These are phyloP conservation scores for Trachelipus rathkii DNA, from an alignment of 1,140 invertebrate genomes.

Conservation along the genomic window DNA sequence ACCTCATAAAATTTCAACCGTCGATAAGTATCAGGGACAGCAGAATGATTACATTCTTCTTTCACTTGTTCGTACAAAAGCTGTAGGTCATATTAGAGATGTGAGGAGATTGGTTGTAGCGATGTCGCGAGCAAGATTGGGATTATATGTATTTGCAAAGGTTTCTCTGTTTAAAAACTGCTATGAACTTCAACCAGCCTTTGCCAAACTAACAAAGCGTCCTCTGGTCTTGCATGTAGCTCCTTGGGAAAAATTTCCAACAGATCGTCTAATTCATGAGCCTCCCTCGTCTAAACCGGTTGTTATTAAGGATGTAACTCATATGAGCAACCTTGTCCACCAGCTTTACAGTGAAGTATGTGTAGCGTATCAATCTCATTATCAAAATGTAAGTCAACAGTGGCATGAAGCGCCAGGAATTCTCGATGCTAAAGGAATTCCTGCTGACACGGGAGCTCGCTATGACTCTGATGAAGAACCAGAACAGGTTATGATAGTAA, in stretches of 20 bases:
- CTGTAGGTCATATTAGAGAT: constrained; percentile 94
- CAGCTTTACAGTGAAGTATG: constrained; percentile 63
- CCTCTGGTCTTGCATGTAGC: constrained; percentile 72
- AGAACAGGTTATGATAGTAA: constrained; percentile 11
- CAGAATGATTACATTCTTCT: constrained; percentile 98
- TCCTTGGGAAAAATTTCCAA: constrained; percentile 73
- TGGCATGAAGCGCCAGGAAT: constrained; percentile 30
- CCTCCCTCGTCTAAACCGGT: constrained; percentile 51
- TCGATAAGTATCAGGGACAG: constrained; percentile 99
- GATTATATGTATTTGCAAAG: constrained; percentile 92
- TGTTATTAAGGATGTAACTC: constrained; percentile 76
- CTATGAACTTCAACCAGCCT: constrained; percentile 90
- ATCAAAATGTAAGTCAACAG: constrained; percentile 1
- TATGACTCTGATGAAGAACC: constrained; percentile 44
- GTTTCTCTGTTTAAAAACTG: constrained; percentile 92
- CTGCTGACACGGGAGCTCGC: constrained; percentile 39
- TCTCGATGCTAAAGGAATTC: constrained; percentile 28
- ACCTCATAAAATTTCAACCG: constrained; percentile 90
- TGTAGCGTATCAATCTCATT: constrained; percentile 29
- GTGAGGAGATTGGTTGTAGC: constrained; percentile 94
- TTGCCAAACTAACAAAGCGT: constrained; percentile 71
- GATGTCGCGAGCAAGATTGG: constrained; percentile 94
- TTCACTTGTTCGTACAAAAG: constrained; percentile 90
- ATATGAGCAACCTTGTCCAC: constrained; percentile 90
- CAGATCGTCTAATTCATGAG: constrained; percentile 56